Percentiles rank a stretch among this genome's conserved stretches.
Conservation (phyloP, 2,888 invertebrate genomes). For the Pimpla rufipes region DNA sequence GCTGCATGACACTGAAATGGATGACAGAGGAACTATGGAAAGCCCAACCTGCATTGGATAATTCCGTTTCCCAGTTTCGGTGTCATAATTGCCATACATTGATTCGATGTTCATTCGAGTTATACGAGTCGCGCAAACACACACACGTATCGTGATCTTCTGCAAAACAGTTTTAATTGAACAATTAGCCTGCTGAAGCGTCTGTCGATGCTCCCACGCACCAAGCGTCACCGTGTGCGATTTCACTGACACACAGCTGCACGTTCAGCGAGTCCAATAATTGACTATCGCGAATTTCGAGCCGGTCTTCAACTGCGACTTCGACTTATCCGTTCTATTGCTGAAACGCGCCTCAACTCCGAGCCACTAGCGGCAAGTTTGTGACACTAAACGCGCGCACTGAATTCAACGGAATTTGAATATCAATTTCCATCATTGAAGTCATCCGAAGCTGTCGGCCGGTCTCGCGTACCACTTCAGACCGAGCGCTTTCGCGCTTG, state of each 20-base stretch:
- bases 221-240: background rate
- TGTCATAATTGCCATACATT: background rate
- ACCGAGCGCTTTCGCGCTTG: too few relatives aligned
- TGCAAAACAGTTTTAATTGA: background rate
- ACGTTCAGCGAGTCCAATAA: background rate
- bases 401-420: too few relatives aligned
- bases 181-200: background rate
- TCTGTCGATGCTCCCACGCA: background rate
- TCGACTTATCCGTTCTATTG: too few relatives aligned
- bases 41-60: too few relatives aligned
- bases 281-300: background rate
- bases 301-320: too few relatives aligned
- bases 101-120: constrained; percentile 1
- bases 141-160: background rate
- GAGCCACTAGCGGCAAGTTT: too few relatives aligned
- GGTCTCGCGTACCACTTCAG: too few relatives aligned
- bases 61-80: background rate
- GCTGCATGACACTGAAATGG: background rate
- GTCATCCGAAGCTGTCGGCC: too few relatives aligned
- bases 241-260: background rate
- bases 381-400: too few relatives aligned
- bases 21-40: too few relatives aligned
- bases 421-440: too few relatives aligned
- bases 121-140: background rate
- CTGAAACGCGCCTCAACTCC: too few relatives aligned